Percentiles rank a stretch among this genome's conserved stretches.
Evolutionary conservation across 2,888 invertebrate species (phyloP).

Genomic region (Pantelozetes paolii): DNA sequence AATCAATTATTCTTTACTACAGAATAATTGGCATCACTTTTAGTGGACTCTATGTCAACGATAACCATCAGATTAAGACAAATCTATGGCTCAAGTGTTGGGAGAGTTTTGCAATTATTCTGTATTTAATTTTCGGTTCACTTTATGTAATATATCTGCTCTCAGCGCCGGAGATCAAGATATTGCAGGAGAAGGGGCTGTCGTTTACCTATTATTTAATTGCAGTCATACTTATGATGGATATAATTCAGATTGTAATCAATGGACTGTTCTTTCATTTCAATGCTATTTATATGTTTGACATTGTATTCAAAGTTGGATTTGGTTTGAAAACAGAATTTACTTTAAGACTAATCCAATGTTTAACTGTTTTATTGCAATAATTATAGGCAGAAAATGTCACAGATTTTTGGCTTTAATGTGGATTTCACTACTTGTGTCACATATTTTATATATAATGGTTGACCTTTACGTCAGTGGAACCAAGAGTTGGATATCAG

Average conservation of each 20-base stretch:
- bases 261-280: background rate
- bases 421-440: too few relatives aligned
- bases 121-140: background rate
- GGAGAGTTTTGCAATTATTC: background rate
- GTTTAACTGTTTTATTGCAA: too few relatives aligned
- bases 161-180: background rate
- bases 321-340: background rate
- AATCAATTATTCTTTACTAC: background rate
- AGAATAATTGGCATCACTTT: background rate
- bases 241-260: slow-evolving; percentile 3
- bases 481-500: too few relatives aligned
- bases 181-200: background rate
- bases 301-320: background rate
- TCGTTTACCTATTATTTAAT: background rate
- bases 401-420: too few relatives aligned
- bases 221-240: background rate
- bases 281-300: background rate
- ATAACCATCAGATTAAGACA: background rate
- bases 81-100: background rate
- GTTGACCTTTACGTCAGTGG: too few relatives aligned
- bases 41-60: background rate
- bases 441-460: too few relatives aligned
- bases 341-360: too few relatives aligned
- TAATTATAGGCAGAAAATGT: too few relatives aligned
- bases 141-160: background rate